Evolutionary conservation across 2,797 vertebrate species (phyloP).

Genomic region (Sebastes umbrosus): DNA sequence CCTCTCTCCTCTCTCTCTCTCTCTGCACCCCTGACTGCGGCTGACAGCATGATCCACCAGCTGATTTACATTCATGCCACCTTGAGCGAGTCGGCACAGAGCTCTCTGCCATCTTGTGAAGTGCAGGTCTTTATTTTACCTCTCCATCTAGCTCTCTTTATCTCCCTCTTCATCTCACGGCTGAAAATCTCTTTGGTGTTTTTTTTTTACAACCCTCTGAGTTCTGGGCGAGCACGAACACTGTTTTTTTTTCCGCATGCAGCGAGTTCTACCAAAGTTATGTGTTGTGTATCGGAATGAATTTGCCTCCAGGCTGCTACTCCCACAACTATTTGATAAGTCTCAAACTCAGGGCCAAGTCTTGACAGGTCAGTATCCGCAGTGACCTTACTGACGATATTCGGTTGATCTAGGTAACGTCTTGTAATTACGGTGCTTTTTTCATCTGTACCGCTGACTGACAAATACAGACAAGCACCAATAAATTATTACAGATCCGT

Average conservation of each 20-base stretch:
- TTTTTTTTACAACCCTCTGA: conserved; percentile 36
- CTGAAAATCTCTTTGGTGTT: conserved; percentile 44
- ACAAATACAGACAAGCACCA: conserved; percentile 2
- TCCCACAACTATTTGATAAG: conserved; percentile 41
- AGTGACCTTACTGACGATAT: conserved; percentile 29
- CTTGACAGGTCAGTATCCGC: conserved; percentile 42
- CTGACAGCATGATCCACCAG: conserved; percentile 56
- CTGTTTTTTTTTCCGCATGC: neutral
- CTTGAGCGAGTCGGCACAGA: conserved; percentile 3
- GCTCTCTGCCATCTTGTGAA: conserved; percentile 62
- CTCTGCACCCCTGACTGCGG: conserved; percentile 26
- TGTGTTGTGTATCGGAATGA: conserved; percentile 36
- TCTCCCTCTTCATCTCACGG: conserved; percentile 43
- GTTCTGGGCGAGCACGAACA: conserved; percentile 24
- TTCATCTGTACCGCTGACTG: conserved; percentile 42
- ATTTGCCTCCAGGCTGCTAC: conserved; percentile 46
- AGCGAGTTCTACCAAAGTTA: conserved; percentile 36
- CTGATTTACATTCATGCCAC: conserved; percentile 66
- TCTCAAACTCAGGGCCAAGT: conserved; percentile 37
- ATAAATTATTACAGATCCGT: neutral
- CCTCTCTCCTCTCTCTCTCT: conserved; percentile 23
- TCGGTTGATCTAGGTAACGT: conserved; percentile 30
- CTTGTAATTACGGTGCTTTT: conserved; percentile 28
- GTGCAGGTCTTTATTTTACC: conserved; percentile 65
- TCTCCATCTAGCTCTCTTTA: conserved; percentile 53